Evolutionary conservation across 2,888 invertebrate species (phyloP).

Genomic region (Ashinkailepas kermadecensis): DNA sequence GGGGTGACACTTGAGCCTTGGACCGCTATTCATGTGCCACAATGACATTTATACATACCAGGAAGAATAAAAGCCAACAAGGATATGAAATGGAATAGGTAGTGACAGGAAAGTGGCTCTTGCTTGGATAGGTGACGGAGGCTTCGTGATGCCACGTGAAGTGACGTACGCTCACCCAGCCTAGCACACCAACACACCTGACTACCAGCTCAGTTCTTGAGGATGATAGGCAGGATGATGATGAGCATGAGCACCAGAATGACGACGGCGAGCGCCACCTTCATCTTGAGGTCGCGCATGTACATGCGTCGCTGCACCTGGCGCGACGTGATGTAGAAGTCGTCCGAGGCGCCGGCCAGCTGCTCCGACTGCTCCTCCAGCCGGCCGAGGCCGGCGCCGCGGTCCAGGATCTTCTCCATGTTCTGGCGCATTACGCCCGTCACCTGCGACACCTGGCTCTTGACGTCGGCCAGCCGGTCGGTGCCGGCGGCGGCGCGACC

Average conservation of each 20-base stretch:
- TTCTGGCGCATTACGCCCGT: neutral
- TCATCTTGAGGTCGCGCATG: conserved; percentile 5
- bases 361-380: conserved; percentile 10
- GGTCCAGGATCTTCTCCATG: conserved; percentile 1
- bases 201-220: neutral
- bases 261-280: neutral
- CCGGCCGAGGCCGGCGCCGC: neutral
- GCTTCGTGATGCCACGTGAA: too few species aligned
- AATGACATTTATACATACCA: too few species aligned
- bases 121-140: too few species aligned
- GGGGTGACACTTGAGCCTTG: too few species aligned
- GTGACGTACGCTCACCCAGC: too few species aligned
- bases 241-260: conserved; percentile 2
- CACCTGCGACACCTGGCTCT: neutral
- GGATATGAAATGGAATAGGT: too few species aligned
- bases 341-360: neutral
- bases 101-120: too few species aligned
- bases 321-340: neutral
- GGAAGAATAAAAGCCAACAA: too few species aligned
- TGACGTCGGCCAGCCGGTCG: neutral
- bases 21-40: too few species aligned
- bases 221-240: neutral
- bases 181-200: neutral
- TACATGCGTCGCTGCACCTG: neutral
- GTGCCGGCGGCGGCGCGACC: neutral